These are phyloP conservation scores for Calosoma granatense DNA, from an alignment of 1,140 invertebrate species.

Conservation along the genomic window DNA sequence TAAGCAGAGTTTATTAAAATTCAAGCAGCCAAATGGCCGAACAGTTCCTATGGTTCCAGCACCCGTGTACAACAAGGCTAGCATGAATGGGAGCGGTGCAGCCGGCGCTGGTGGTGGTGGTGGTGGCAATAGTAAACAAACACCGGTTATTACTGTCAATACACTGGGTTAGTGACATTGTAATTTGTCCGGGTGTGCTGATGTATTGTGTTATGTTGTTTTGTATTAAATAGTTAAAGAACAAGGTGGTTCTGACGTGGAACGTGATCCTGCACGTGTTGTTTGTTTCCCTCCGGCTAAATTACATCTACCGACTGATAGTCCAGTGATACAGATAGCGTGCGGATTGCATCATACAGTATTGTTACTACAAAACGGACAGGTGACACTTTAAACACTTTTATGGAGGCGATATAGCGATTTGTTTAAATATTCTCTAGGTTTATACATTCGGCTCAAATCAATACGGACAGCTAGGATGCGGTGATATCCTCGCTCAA, in stretches of 20 bases:
- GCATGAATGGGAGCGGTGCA: neutral
- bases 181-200: no score
- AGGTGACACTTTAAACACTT: slow-evolving; percentile 28
- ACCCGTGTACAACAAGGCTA: neutral
- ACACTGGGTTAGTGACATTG: neutral
- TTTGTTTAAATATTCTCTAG: slow-evolving; percentile 31
- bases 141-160: neutral
- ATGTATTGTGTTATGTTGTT: no score
- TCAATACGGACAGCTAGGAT: slow-evolving; percentile 86
- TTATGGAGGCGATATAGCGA: neutral
- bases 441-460: slow-evolving; percentile 92
- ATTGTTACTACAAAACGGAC: slow-evolving; percentile 41
- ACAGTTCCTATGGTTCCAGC: neutral
- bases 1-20: slow-evolving; percentile 20
- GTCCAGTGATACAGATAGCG: slow-evolving; percentile 68
- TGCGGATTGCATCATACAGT: slow-evolving; percentile 85
- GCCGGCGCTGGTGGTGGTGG: neutral
- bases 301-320: slow-evolving; percentile 55
- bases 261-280: slow-evolving; percentile 51
- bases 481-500: slow-evolving; percentile 69
- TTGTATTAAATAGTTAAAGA: slow-evolving; percentile 39
- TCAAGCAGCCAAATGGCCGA: neutral
- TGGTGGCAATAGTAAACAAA: neutral
- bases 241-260: slow-evolving; percentile 45
- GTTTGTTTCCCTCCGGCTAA: slow-evolving; percentile 70